phyloP scores from a whole-genome alignment of 2,888 invertebrate species.

The Thera obeliscata region DNA sequence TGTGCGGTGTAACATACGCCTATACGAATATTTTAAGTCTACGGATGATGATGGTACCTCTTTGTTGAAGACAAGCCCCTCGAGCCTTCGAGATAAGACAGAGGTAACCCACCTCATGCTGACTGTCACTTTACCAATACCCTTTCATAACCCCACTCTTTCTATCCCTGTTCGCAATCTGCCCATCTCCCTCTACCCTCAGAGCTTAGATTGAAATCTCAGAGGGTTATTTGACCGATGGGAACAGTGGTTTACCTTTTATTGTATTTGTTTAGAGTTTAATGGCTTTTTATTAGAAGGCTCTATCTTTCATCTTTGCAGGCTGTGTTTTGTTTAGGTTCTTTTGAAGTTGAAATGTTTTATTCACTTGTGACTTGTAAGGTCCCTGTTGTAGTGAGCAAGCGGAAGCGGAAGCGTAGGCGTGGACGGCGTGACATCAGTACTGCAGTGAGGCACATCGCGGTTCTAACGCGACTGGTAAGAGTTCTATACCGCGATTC shows the following conservation, averaged over 20 bases:
- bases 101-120: slow-evolving; percentile 4
- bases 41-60: too few relatives aligned
- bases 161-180: slow-evolving; percentile 4
- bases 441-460: too few relatives aligned
- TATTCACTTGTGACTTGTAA: slow-evolving; percentile 15
- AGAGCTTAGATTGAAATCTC: slow-evolving; percentile 12
- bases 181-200: slow-evolving; percentile 10
- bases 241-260: slow-evolving; percentile 9
- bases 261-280: slow-evolving; percentile 24
- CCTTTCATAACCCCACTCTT: not conserved
- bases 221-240: slow-evolving; percentile 12
- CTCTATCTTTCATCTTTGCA: slow-evolving; percentile 20
- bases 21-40: too few relatives aligned
- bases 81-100: slow-evolving; percentile 1
- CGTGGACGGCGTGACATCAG: not conserved
- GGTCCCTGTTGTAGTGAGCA: not conserved
- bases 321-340: slow-evolving; percentile 14
- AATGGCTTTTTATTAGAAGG: slow-evolving; percentile 15
- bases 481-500: too few relatives aligned
- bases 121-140: not conserved
- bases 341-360: slow-evolving; percentile 12
- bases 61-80: not conserved
- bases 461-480: too few relatives aligned
- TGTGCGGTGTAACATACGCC: too few relatives aligned
- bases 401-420: not conserved